Evolutionary conservation across 2,797 vertebrate species (phyloP).

Genomic region (Zonotrichia albicollis): DNA sequence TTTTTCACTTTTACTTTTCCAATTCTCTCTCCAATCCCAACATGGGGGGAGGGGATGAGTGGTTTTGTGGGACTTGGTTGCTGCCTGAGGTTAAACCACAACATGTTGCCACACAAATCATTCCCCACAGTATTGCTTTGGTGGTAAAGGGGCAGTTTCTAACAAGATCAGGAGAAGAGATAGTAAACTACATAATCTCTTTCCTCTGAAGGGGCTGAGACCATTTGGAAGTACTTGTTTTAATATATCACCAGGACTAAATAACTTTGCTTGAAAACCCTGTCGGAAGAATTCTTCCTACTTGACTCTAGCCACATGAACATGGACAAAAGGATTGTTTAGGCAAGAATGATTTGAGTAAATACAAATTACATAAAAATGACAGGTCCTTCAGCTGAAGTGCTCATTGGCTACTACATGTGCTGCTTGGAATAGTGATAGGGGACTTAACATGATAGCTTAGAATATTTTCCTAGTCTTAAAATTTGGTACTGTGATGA

Average conservation of each 20-base stretch:
- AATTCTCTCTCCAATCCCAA: background rate
- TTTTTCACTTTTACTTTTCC: background rate
- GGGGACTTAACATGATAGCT: background rate
- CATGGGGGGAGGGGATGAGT: rapidly evolving
- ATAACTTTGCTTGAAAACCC: background rate
- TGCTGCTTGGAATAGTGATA: background rate
- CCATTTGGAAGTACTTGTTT: background rate
- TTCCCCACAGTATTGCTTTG: background rate
- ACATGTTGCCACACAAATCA: background rate
- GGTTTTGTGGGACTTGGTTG: background rate
- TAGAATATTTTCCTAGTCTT: background rate
- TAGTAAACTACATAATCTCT: background rate
- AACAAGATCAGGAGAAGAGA: background rate
- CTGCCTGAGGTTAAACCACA: background rate
- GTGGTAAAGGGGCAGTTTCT: background rate
- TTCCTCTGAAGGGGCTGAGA: background rate
- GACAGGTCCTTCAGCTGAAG: background rate
- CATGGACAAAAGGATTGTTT: background rate
- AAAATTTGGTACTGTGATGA: background rate
- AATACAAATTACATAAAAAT: background rate
- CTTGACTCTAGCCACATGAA: background rate
- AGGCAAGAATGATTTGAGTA: background rate
- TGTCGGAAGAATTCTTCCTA: background rate
- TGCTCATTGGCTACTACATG: background rate
- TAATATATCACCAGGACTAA: background rate